These are phyloP conservation scores for Temnothorax ravouxi DNA, from an alignment of 2,888 invertebrate genomes.

Conservation along the genomic window DNA sequence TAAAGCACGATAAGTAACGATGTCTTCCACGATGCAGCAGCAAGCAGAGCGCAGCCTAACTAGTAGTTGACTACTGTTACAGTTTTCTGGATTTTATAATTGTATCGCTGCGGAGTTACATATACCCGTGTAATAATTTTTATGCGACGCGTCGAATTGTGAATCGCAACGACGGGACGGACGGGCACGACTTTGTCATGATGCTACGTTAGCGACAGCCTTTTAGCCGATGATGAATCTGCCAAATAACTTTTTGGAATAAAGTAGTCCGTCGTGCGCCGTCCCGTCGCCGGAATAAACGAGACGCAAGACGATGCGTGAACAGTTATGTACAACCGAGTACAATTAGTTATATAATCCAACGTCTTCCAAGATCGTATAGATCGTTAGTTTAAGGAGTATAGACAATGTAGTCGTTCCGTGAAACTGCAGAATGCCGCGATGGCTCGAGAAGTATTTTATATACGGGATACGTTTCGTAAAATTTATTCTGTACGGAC, in stretches of 20 bases:
- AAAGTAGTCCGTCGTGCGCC: neutral
- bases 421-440: constrained; percentile 51
- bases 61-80: constrained; percentile 81
- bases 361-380: constrained; percentile 79
- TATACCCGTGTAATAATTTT: constrained; percentile 70
- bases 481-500: neutral
- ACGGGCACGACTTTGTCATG: neutral
- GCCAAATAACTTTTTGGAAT: constrained; percentile 10
- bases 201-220: neutral
- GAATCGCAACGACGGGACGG: constrained; percentile 43
- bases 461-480: neutral
- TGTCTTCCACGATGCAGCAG: constrained; percentile 55
- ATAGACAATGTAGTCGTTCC: constrained; percentile 63
- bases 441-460: constrained; percentile 10
- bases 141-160: constrained; percentile 66
- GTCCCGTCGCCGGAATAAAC: constrained; percentile 59
- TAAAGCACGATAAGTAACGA: constrained; percentile 73
- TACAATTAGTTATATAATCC: constrained; percentile 78
- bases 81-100: constrained; percentile 84
- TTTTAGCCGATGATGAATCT: constrained; percentile 14
- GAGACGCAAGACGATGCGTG: constrained; percentile 60
- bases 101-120: constrained; percentile 73
- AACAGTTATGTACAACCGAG: constrained; percentile 72
- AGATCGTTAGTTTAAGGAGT: constrained; percentile 71
- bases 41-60: constrained; percentile 67